Percentiles rank a stretch among this genome's conserved stretches.
Evolutionary conservation across 2,113 vertebrate species (phyloP).

Genomic region (Copsychus sechellarum): DNA sequence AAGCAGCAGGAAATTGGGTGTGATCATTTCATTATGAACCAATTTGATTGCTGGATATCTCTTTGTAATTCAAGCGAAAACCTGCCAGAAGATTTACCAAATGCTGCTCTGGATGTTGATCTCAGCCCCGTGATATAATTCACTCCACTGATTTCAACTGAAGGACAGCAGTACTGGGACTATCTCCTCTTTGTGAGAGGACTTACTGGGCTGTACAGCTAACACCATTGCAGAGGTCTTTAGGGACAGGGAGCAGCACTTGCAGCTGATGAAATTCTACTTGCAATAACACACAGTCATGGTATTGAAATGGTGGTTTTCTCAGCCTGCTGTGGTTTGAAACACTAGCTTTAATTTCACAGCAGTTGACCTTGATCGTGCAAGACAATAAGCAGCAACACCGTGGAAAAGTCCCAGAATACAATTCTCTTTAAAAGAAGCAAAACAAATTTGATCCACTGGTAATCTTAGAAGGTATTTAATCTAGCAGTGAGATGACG

Average conservation of each 20-base stretch:
- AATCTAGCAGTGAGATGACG: not conserved
- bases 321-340: constrained; percentile 38
- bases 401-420: constrained; percentile 56
- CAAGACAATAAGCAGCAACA: constrained; percentile 43
- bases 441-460: constrained; percentile 63
- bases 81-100: not conserved
- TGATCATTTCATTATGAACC: not conserved
- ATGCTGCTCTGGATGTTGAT: not conserved
- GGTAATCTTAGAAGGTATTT: constrained; percentile 68
- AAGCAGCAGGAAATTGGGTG: constrained; percentile 24
- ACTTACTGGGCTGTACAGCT: not conserved
- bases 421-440: constrained; percentile 55
- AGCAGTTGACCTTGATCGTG: constrained; percentile 54
- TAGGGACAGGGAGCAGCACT: not conserved
- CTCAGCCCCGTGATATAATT: not conserved
- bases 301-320: constrained; percentile 37
- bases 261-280: constrained; percentile 2
- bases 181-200: not conserved
- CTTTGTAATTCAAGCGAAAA: not conserved
- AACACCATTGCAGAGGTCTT: not conserved
- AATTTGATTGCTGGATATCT: not conserved
- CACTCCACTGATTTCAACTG: not conserved
- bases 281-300: not conserved
- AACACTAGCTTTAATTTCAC: constrained; percentile 56
- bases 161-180: not conserved